Conservation (phyloP, 2,797 vertebrate genomes). For the Fringilla coelebs region DNA sequence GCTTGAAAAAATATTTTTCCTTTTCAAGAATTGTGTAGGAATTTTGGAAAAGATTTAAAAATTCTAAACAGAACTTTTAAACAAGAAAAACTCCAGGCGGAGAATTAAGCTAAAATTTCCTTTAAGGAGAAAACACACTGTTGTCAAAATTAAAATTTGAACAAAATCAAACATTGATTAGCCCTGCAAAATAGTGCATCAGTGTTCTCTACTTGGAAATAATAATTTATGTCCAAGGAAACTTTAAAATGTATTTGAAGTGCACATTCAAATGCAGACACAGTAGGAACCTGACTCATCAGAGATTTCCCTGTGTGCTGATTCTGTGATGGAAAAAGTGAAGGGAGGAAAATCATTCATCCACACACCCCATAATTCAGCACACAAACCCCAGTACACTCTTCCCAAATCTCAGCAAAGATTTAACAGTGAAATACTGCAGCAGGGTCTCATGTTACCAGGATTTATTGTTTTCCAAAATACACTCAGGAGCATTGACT, state of each 20-base stretch:
- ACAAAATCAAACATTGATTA: background rate
- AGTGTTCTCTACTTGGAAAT: background rate
- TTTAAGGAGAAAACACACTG: background rate
- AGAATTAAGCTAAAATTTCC: background rate
- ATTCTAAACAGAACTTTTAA: background rate
- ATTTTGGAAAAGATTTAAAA: background rate
- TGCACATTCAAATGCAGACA: background rate
- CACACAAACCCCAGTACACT: background rate
- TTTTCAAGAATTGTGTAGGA: background rate
- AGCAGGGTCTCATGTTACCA: constrained; percentile 34
- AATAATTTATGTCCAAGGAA: background rate
- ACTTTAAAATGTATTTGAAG: background rate
- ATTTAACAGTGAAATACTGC: constrained; percentile 36
- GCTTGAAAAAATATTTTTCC: background rate
- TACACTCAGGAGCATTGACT: background rate
- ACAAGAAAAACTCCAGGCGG: background rate
- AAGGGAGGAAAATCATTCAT: background rate
- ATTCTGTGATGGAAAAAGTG: background rate
- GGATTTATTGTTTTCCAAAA: constrained; percentile 54
- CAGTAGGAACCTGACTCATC: background rate
- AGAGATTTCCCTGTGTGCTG: background rate
- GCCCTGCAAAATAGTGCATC: background rate
- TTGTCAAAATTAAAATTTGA: background rate
- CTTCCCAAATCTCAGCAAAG: constrained; percentile 44
- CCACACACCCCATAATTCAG: constrained; percentile 41